Percentiles rank a stretch among this genome's conserved stretches.
Conservation (phyloP, 2,888 invertebrate species). For the Euzetes globulus region DNA sequence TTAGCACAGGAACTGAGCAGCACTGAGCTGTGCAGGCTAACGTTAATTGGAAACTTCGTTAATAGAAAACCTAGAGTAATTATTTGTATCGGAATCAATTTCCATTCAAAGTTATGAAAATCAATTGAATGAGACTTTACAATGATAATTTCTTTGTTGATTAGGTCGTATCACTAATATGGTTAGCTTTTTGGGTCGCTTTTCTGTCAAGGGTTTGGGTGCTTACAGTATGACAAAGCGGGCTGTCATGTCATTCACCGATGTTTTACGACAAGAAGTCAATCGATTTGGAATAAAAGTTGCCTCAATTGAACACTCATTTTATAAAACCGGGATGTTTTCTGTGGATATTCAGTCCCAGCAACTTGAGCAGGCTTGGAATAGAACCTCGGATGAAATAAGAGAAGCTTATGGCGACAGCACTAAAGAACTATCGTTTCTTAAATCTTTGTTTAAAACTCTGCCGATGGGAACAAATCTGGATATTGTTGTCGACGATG, state of each 20-base stretch:
- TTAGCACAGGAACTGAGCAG: too few relatives aligned
- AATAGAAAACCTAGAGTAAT: too few relatives aligned
- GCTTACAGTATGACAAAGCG: constrained; percentile 45
- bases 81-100: too few relatives aligned
- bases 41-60: too few relatives aligned
- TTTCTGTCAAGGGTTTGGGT: not conserved
- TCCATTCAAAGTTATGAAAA: too few relatives aligned
- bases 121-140: too few relatives aligned
- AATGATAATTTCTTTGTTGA: too few relatives aligned
- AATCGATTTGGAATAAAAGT: constrained; percentile 44
- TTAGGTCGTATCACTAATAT: constrained; percentile 44
- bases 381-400: not conserved
- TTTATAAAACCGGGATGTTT: constrained; percentile 42
- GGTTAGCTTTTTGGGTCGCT: constrained; percentile 43
- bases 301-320: constrained; percentile 44
- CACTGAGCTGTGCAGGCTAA: too few relatives aligned
- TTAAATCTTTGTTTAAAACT: too few relatives aligned
- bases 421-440: too few relatives aligned
- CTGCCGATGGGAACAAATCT: not conserved
- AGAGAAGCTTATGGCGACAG: not conserved
- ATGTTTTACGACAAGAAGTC: constrained; percentile 45
- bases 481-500: not conserved
- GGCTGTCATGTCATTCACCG: constrained; percentile 45
- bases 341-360: too few relatives aligned
- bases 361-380: too few relatives aligned